Percentiles rank a stretch among this genome's conserved stretches.
Evolutionary conservation across 2,797 vertebrate species (phyloP).

Genomic region (Danio albolineatus): DNA sequence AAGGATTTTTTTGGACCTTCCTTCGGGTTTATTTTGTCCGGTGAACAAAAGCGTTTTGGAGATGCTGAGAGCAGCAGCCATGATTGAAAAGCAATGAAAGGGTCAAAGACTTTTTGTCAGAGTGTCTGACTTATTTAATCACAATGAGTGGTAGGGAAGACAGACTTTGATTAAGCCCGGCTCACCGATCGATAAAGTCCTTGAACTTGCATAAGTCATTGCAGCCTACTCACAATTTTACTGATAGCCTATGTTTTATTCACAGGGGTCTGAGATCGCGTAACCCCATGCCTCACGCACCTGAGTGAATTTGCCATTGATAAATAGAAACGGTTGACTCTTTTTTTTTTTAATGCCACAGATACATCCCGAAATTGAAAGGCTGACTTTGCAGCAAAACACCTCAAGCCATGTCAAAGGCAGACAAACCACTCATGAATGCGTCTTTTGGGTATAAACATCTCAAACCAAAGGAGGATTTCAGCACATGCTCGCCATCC

Average conservation of each 20-base stretch:
- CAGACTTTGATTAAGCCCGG: constrained; percentile 87
- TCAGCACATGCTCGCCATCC: constrained; percentile 7
- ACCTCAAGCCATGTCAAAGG: constrained; percentile 45
- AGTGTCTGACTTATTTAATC: constrained; percentile 87
- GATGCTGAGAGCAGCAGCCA: constrained; percentile 76
- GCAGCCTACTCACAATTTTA: constrained; percentile 79
- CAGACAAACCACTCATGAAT: constrained; percentile 55
- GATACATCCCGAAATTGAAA: constrained; percentile 63
- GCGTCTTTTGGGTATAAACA: constrained; percentile 54
- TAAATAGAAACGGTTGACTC: constrained; percentile 62
- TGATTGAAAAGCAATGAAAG: constrained; percentile 74
- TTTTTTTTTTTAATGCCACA: constrained; percentile 53
- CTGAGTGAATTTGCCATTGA: constrained; percentile 63
- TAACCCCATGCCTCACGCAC: constrained; percentile 49
- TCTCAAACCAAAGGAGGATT: constrained; percentile 42
- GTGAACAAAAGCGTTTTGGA: constrained; percentile 62
- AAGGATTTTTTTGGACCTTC: constrained; percentile 13
- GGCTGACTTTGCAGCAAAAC: constrained; percentile 58
- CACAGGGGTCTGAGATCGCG: constrained; percentile 65
- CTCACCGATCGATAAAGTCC: constrained; percentile 88
- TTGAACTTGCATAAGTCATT: constrained; percentile 90
- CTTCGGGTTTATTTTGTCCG: constrained; percentile 4
- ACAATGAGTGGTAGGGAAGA: constrained; percentile 84
- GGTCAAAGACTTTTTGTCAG: constrained; percentile 77
- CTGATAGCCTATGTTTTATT: constrained; percentile 72